Conservation (phyloP, 1,140 invertebrate genomes). For the Polypedilum vanderplanki region DNA sequence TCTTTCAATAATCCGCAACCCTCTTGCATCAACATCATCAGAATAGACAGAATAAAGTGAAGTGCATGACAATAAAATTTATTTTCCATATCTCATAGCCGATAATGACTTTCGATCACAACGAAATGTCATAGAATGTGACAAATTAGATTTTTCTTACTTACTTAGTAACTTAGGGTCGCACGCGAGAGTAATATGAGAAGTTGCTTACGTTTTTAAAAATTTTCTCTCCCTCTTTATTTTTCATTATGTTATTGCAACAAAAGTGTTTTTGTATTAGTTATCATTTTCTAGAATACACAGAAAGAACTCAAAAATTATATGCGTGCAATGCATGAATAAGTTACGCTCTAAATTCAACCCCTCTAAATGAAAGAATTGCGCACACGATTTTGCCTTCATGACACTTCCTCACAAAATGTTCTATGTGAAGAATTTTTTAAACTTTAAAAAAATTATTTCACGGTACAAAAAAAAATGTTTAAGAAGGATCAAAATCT, state of each 20-base stretch:
- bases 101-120: constrained; percentile 22
- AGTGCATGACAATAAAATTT: background rate
- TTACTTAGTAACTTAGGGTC: constrained; percentile 9
- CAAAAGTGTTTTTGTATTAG: background rate
- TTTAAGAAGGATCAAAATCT: background rate
- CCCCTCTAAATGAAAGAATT: background rate
- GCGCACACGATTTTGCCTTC: background rate
- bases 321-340: constrained; percentile 16
- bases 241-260: background rate
- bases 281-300: background rate
- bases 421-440: background rate
- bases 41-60: background rate
- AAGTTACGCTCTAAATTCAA: background rate
- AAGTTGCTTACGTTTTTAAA: background rate
- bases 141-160: constrained; percentile 26
- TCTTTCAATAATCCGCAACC: background rate
- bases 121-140: constrained; percentile 15
- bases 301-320: background rate
- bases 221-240: background rate
- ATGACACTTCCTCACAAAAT: background rate
- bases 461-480: background rate
- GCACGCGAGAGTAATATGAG: background rate
- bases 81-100: background rate
- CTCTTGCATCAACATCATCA: background rate
- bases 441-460: background rate